Percentiles rank a stretch among this genome's conserved stretches.
phyloP scores from a whole-genome alignment of 1,140 invertebrate species.

The Saccostrea echinata region DNA sequence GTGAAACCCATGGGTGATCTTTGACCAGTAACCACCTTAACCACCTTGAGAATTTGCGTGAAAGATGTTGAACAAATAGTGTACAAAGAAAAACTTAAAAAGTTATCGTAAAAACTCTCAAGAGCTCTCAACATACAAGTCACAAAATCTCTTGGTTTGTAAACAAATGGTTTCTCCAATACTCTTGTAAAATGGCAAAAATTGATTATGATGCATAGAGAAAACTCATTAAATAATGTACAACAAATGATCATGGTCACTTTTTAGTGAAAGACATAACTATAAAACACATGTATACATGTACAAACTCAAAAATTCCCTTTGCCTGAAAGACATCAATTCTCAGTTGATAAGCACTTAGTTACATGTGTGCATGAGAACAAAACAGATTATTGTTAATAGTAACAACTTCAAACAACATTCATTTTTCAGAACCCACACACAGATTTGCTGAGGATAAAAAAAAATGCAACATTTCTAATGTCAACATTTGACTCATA shows the following conservation, averaged over 20 bases:
- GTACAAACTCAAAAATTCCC: constrained; percentile 6
- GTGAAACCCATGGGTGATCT: no score
- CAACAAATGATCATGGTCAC: constrained; percentile 11
- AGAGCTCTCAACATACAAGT: background rate
- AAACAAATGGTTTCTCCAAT: constrained; percentile 30
- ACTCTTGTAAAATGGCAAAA: background rate
- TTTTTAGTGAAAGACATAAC: constrained; percentile 30
- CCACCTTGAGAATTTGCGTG: no score
- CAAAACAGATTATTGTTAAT: background rate
- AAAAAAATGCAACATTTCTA: background rate
- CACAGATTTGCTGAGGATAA: background rate
- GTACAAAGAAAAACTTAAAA: background rate
- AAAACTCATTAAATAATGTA: constrained; percentile 13
- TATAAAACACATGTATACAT: constrained; percentile 2
- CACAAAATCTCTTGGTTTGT: constrained; percentile 5
- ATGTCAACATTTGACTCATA: background rate
- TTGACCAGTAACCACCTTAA: no score
- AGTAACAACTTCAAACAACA: constrained; percentile 17
- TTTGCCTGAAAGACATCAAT: constrained; percentile 31
- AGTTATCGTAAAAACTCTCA: background rate
- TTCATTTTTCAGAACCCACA: background rate
- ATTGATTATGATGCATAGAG: constrained; percentile 27
- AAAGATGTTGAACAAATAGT: no score
- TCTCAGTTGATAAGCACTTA: constrained; percentile 11
- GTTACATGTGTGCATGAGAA: constrained; percentile 20